Evolutionary conservation across 37 sponge, comb jelly and placozoan genomes (phyloP).

Genomic region (Haliclona indistincta): DNA sequence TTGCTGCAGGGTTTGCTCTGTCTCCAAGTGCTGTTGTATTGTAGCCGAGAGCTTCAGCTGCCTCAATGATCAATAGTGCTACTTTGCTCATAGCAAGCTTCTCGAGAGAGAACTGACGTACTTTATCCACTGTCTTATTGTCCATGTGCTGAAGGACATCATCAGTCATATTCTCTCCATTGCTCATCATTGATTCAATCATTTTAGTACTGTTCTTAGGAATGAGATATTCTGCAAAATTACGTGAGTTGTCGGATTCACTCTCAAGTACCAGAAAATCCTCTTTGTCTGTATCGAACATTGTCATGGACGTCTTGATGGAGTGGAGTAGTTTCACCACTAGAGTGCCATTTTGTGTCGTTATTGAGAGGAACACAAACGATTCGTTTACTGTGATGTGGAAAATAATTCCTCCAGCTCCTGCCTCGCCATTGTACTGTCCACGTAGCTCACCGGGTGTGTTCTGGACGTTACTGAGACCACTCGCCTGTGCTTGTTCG

Average conservation of each 20-base stretch:
- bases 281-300: neutral
- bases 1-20: neutral
- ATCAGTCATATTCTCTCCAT: too few relatives aligned
- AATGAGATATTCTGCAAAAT: too few relatives aligned
- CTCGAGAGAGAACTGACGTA: too few relatives aligned
- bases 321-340: neutral
- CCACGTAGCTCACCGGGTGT: constrained; percentile 16
- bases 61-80: constrained; percentile 2
- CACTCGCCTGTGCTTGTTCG: too few relatives aligned
- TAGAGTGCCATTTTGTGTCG: too few relatives aligned
- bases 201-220: too few relatives aligned
- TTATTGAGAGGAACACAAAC: neutral
- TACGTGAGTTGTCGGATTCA: neutral
- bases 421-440: constrained; percentile 16
- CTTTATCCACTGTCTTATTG: too few relatives aligned
- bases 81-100: neutral
- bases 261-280: constrained; percentile 10
- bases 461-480: too few relatives aligned
- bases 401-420: constrained; percentile 14
- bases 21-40: neutral
- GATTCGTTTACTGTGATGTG: constrained; percentile 1
- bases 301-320: neutral
- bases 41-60: constrained; percentile 4
- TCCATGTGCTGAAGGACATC: too few relatives aligned
- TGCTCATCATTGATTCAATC: too few relatives aligned